phyloP scores from a whole-genome alignment of 2,797 vertebrate genomes.

The Esox masquinongy region DNA sequence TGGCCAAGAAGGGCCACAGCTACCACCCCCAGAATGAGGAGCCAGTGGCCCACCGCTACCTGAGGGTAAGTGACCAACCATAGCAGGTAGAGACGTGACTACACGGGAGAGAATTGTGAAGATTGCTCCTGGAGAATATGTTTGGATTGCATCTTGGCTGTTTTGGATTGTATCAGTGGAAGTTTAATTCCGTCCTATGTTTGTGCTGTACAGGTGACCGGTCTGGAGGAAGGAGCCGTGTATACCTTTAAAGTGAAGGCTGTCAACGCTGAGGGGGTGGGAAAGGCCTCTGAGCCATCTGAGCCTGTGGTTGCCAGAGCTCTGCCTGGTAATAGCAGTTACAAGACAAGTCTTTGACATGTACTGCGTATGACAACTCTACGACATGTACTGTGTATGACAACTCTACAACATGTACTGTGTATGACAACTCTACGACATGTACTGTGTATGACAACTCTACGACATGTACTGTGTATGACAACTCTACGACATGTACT shows the following conservation, averaged over 20 bases:
- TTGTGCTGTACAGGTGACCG: constrained; percentile 72
- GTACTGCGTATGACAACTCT: not conserved
- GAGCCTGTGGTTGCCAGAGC: constrained; percentile 85
- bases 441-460: not conserved
- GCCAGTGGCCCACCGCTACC: constrained; percentile 75
- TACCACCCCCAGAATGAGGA: constrained; percentile 81
- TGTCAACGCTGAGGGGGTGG: constrained; percentile 80
- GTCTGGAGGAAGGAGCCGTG: constrained; percentile 81
- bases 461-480: not conserved
- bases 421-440: too few species aligned
- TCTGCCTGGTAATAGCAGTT: constrained; percentile 79
- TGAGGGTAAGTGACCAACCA: constrained; percentile 76
- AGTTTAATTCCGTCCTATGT: not conserved
- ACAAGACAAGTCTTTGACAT: not conserved
- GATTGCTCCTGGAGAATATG: not conserved
- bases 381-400: not conserved
- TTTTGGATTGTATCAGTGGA: not conserved
- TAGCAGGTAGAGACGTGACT: not conserved
- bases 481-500: not conserved
- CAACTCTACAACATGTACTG: too few species aligned
- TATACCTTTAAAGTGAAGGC: constrained; percentile 91
- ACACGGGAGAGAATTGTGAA: not conserved
- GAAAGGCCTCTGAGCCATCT: constrained; percentile 83
- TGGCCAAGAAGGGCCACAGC: constrained; percentile 81
- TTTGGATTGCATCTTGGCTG: not conserved